These are phyloP conservation scores for Dasyornis broadbenti DNA, from an alignment of 2,113 vertebrate genomes.

Conservation along the genomic window DNA sequence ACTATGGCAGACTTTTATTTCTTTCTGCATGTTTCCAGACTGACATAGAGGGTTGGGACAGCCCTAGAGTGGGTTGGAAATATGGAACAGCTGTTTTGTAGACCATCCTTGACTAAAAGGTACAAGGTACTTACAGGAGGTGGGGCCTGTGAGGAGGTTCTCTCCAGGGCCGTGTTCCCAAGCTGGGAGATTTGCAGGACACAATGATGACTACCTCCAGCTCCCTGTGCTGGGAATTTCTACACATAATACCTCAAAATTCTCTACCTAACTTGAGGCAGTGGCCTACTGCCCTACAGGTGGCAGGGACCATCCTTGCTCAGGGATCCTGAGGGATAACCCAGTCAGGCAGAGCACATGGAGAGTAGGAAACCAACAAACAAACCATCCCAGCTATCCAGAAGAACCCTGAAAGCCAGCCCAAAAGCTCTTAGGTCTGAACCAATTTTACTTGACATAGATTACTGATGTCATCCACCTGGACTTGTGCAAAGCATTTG, in stretches of 20 bases:
- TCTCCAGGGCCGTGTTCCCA: not conserved
- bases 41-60: not conserved
- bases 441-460: not conserved
- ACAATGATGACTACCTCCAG: not conserved
- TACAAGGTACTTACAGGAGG: not conserved
- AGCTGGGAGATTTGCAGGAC: not conserved
- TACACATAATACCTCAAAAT: not conserved
- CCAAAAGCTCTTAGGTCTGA: not conserved
- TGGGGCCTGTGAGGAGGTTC: not conserved
- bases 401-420: not conserved
- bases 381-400: not conserved
- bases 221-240: not conserved
- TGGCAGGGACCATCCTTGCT: not conserved
- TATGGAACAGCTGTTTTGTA: not conserved
- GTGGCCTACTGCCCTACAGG: not conserved
- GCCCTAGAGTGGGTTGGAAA: not conserved
- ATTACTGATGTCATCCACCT: not conserved
- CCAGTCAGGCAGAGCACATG: not conserved
- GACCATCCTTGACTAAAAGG: not conserved
- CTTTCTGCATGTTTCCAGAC: not conserved
- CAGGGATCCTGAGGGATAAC: not conserved
- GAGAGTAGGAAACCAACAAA: not conserved
- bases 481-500: not conserved
- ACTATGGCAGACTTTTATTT: not conserved
- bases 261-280: not conserved